phyloP scores from a whole-genome alignment of 2,888 invertebrate genomes.

The Leptinotarsa rubiginosa region DNA sequence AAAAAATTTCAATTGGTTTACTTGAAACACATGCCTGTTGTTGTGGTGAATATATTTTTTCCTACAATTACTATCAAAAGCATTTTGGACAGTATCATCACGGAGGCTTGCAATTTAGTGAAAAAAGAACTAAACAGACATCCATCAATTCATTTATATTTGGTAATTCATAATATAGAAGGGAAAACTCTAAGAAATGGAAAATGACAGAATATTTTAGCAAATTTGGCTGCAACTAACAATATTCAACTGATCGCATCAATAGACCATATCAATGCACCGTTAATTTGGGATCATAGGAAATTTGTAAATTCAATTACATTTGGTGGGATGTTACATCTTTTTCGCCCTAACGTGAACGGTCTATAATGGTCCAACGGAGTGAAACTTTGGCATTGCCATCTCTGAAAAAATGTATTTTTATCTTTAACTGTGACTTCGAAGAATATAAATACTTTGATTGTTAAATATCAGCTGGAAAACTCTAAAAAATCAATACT shows the following conservation, averaged over 20 bases:
- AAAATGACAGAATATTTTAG: conserved; percentile 82
- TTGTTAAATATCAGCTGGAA: conserved; percentile 85
- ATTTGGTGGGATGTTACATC: conserved; percentile 93
- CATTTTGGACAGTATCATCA: conserved; percentile 79
- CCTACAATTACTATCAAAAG: conserved; percentile 89
- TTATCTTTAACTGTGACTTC: conserved; percentile 91
- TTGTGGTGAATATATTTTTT: conserved; percentile 92
- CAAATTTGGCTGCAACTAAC: conserved; percentile 78
- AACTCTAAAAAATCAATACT: conserved; percentile 77
- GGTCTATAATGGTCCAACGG: conserved; percentile 83
- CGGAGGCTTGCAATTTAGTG: conserved; percentile 77
- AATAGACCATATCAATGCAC: conserved; percentile 95
- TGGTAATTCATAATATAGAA: conserved; percentile 92
- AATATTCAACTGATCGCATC: conserved; percentile 89
- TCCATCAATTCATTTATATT: conserved; percentile 74
- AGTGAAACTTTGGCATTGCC: conserved; percentile 83
- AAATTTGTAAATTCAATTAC: conserved; percentile 87
- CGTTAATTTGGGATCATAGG: conserved; percentile 89
- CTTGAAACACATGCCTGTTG: conserved; percentile 73
- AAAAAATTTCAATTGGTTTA: conserved; percentile 78
- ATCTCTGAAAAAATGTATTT: conserved; percentile 89
- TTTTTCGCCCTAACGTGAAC: conserved; percentile 84
- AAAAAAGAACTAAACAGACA: conserved; percentile 71
- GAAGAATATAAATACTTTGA: conserved; percentile 83
- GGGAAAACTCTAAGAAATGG: conserved; percentile 82